A percentile compares a stretch with the other conserved stretches of the same genome.
Conservation (phyloP, 2,113 vertebrate genomes). For the Datnioides undecimradiatus region DNA sequence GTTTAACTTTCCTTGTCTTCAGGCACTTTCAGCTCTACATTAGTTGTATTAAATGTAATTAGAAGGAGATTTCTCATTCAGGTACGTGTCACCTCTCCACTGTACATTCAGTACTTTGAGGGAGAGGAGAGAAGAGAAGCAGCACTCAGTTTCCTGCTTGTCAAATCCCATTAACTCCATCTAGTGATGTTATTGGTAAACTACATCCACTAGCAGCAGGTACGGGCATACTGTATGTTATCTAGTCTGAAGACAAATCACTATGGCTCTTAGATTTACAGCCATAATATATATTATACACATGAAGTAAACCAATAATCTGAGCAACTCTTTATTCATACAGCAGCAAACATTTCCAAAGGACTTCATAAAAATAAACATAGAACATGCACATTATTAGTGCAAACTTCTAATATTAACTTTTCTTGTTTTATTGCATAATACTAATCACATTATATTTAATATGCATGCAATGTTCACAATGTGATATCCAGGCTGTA, state of each 20-base stretch:
- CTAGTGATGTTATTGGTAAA: conserved; percentile 43
- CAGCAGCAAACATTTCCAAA: not conserved
- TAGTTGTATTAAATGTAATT: not conserved
- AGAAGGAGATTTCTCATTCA: conserved; percentile 1
- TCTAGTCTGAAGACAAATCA: not conserved
- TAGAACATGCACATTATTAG: not conserved
- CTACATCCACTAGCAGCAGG: not conserved
- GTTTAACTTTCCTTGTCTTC: not conserved
- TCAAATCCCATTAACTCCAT: conserved; percentile 39
- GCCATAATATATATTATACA: not conserved
- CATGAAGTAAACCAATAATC: not conserved
- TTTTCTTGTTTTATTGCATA: not conserved
- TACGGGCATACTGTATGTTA: not conserved
- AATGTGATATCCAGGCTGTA: not conserved
- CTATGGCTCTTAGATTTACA: not conserved
- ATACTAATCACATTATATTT: not conserved
- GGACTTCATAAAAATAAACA: not conserved
- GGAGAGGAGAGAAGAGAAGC: conserved; percentile 4
- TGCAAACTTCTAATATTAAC: too few relatives aligned
- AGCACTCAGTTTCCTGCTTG: not conserved
- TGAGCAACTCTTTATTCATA: not conserved
- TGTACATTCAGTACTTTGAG: not conserved
- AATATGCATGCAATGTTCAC: not conserved
- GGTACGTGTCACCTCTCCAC: too few relatives aligned
- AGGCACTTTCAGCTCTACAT: not conserved